Evolutionary conservation across 2,113 vertebrate genomes (phyloP).

Genomic region (Nycticebus coucang): DNA sequence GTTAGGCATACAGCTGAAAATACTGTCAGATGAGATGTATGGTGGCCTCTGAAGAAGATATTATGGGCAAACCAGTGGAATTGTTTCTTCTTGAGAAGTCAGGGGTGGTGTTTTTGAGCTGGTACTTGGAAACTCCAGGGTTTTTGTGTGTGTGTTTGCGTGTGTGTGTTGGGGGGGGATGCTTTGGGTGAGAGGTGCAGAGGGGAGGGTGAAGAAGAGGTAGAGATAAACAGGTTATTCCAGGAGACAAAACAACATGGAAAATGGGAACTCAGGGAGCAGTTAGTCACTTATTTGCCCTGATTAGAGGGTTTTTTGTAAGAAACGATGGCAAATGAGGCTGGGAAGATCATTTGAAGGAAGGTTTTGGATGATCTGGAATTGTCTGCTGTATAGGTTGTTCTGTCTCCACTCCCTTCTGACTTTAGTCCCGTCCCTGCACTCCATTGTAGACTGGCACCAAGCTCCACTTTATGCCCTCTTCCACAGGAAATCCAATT

Average conservation of each 20-base stretch:
- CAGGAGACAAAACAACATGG: not conserved
- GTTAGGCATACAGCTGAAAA: not conserved
- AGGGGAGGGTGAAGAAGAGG: not conserved
- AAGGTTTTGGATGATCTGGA: not conserved
- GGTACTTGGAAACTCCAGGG: not conserved
- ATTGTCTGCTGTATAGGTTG: not conserved
- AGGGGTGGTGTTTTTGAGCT: not conserved
- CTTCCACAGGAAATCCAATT: not conserved
- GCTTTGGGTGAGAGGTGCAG: too few relatives aligned
- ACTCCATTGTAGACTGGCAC: not conserved
- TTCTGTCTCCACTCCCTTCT: not conserved
- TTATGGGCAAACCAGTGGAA: not conserved
- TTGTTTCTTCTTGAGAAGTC: not conserved
- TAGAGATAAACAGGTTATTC: not conserved
- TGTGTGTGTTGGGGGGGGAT: not conserved
- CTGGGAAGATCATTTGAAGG: not conserved
- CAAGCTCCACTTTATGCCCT: not conserved
- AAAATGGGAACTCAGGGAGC: not conserved
- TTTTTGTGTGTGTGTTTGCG: not conserved
- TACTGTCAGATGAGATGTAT: too few relatives aligned
- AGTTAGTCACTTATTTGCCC: not conserved
- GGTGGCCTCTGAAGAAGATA: not conserved
- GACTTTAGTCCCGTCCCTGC: not conserved
- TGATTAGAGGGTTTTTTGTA: not conserved
- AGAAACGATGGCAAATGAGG: not conserved